These are phyloP conservation scores for Drosophila ercepeae DNA, from an alignment of 1,140 invertebrate genomes.

Conservation along the genomic window DNA sequence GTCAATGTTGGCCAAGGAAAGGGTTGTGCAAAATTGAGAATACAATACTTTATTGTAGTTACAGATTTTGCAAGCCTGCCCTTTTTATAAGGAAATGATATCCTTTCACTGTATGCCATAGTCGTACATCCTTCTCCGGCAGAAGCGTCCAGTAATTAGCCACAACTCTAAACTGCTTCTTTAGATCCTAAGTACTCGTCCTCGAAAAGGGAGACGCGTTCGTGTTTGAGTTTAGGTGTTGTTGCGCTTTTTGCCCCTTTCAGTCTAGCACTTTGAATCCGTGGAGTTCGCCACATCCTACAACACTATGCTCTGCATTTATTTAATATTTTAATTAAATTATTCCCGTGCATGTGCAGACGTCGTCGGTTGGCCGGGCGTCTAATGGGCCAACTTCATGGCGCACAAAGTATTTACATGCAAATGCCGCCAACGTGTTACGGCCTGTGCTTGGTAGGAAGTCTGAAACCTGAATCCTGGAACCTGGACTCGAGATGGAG, in stretches of 20 bases:
- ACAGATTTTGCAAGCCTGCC: too few species aligned
- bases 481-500: slow-evolving; percentile 52
- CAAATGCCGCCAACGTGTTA: slow-evolving; percentile 68
- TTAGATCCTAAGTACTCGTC: slow-evolving; percentile 3
- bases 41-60: too few species aligned
- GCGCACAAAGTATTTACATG: slow-evolving; percentile 73
- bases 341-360: slow-evolving; percentile 70
- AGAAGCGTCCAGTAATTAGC: slow-evolving; percentile 42
- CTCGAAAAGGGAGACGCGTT: slow-evolving; percentile 1
- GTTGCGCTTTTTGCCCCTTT: slow-evolving; percentile 50
- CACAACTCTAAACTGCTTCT: slow-evolving; percentile 20
- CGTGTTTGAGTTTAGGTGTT: slow-evolving; percentile 38
- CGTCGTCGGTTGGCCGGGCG: slow-evolving; percentile 46
- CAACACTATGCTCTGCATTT: slow-evolving; percentile 59
- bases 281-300: slow-evolving; percentile 26
- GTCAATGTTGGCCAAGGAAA: too few species aligned
- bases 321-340: slow-evolving; percentile 82
- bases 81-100: too few species aligned
- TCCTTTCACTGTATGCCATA: slow-evolving; percentile 13
- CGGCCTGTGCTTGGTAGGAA: slow-evolving; percentile 24
- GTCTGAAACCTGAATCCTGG: slow-evolving; percentile 5
- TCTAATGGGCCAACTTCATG: slow-evolving; percentile 74
- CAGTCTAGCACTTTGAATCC: slow-evolving; percentile 44
- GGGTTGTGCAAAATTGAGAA: too few species aligned
- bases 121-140: slow-evolving; percentile 19